These are phyloP conservation scores for Phyllopteryx taeniolatus DNA, from an alignment of 2,113 vertebrate genomes.

Conservation along the genomic window DNA sequence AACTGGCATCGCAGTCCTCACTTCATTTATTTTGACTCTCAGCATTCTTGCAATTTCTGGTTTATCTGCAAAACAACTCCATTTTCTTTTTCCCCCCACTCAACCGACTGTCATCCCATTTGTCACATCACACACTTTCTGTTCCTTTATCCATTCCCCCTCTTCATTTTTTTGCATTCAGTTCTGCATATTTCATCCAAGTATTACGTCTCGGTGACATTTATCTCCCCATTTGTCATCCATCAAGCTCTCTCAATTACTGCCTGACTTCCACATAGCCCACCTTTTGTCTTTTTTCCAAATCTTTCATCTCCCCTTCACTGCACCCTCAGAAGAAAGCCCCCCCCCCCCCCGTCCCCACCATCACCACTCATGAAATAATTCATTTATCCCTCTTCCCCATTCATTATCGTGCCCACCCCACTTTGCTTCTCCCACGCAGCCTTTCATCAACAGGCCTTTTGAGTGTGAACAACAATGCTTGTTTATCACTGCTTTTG, in stretches of 20 bases:
- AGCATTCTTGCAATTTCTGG: background rate
- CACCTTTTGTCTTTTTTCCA: conserved; percentile 4
- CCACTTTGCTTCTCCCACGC: conserved; percentile 11
- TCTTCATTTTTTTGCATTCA: background rate
- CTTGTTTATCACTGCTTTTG: conserved; percentile 31
- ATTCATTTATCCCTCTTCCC: conserved; percentile 6
- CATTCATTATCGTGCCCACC: background rate
- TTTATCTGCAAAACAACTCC: background rate
- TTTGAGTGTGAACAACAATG: conserved; percentile 37
- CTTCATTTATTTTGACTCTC: too few species aligned
- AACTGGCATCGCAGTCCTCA: too few species aligned
- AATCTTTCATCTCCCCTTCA: background rate
- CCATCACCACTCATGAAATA: conserved; percentile 17
- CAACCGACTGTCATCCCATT: conserved; percentile 1
- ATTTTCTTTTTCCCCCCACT: background rate
- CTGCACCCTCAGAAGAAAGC: conserved; percentile 4
- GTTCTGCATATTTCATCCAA: conserved; percentile 20
- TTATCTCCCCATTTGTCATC: conserved; percentile 4
- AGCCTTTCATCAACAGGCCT: conserved; percentile 47
- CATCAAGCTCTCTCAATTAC: conserved; percentile 4
- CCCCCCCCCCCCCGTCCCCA: background rate
- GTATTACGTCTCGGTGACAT: background rate
- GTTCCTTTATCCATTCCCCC: background rate
- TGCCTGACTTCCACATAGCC: conserved; percentile 1
- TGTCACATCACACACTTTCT: background rate